Conservation (phyloP, 2,113 vertebrate species). For the Felis catus region F.catus_Fca126_mat1.0 CM031419.1:3213501-3214000, state of each 20-base stretch:
- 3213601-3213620: not conserved
- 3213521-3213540: not conserved
- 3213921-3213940: not conserved
- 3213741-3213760: not conserved
- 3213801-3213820: not conserved
- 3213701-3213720: not conserved
- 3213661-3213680: not conserved
- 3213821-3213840: fast-evolving
- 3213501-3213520: not conserved
- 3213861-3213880: not conserved
- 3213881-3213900: not conserved
- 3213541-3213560: fast-evolving
- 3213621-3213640: not conserved
- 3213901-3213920: not conserved
- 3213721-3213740: not conserved
- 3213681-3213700: not conserved
- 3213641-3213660: too few relatives aligned
- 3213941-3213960: not conserved
- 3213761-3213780: not conserved
- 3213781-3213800: too few relatives aligned
- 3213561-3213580: too few relatives aligned
- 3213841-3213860: not conserved
- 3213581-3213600: not conserved
- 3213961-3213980: not conserved
- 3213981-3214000: not conserved